These are phyloP conservation scores for Vulpes ferrilata DNA, from an alignment of 2,113 vertebrate genomes.

Conservation along the genomic window DNA sequence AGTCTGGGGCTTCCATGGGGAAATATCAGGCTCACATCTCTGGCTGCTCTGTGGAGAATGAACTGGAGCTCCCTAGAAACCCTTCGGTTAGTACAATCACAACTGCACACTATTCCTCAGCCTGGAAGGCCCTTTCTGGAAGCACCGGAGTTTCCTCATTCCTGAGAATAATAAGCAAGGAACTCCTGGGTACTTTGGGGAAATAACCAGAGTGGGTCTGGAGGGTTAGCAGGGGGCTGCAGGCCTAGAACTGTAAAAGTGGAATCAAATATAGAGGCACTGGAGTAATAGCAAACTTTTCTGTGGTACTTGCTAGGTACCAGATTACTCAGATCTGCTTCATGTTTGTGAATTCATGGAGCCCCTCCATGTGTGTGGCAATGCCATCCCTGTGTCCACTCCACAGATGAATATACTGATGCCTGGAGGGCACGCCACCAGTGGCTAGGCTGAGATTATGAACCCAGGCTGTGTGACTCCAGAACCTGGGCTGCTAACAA, in stretches of 20 bases:
- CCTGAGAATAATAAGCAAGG: not conserved
- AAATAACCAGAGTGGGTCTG: not conserved
- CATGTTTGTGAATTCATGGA: not conserved
- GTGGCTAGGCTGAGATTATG: not conserved
- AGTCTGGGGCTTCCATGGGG: not conserved
- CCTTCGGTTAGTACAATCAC: not conserved
- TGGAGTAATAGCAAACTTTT: not conserved
- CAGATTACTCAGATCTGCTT: not conserved
- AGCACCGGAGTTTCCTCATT: not conserved
- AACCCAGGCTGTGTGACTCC: not conserved
- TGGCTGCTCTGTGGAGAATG: not conserved
- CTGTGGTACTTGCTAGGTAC: not conserved
- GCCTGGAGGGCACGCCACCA: too few species aligned
- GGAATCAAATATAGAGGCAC: not conserved
- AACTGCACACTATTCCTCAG: not conserved
- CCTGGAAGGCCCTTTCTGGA: not conserved
- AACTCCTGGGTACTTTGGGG: not conserved
- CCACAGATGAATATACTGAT: not conserved
- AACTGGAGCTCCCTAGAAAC: not conserved
- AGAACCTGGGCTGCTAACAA: not conserved
- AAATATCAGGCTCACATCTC: not conserved
- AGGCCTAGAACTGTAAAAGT: not conserved
- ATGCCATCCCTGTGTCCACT: not conserved
- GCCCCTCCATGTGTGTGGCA: not conserved
- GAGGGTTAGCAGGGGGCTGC: not conserved